Percentiles rank a stretch among this genome's conserved stretches.
Evolutionary conservation across 1,140 invertebrate species (phyloP).

Genomic region (Caenorhabditis latens): DNA sequence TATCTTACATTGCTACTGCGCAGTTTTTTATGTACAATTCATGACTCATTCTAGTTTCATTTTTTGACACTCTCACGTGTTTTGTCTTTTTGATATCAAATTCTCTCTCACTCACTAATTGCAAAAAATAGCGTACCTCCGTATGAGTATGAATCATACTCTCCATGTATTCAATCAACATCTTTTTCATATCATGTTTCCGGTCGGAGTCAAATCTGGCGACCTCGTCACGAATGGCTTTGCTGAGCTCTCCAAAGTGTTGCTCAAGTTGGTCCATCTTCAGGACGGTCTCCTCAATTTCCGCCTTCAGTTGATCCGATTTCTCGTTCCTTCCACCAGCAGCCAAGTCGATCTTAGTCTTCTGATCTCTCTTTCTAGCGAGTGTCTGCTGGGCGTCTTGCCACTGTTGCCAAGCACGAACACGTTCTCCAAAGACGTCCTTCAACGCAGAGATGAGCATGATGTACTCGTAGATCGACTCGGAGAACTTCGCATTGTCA

Average conservation of each 20-base stretch:
- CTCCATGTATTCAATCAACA: constrained; percentile 90
- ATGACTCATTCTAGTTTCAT: too few species aligned
- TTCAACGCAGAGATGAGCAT: constrained; percentile 81
- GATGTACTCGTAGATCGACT: constrained; percentile 85
- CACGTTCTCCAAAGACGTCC: constrained; percentile 97
- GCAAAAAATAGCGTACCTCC: constrained; percentile 82
- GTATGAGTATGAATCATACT: constrained; percentile 93
- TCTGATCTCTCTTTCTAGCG: constrained; percentile 92
- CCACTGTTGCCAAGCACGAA: constrained; percentile 97
- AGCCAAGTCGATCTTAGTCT: constrained; percentile 80
- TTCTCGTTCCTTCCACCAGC: constrained; percentile 86
- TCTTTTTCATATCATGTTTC: constrained; percentile 70
- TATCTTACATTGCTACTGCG: too few species aligned
- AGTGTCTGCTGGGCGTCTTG: constrained; percentile 94
- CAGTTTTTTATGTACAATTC: too few species aligned
- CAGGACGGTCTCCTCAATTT: constrained; percentile 91
- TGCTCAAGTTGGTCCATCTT: constrained; percentile 95
- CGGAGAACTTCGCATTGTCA: constrained; percentile 83
- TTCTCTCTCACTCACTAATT: too few species aligned
- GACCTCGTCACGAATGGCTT: constrained; percentile 91
- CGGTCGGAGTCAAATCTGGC: constrained; percentile 54
- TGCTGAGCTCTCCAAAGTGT: constrained; percentile 95
- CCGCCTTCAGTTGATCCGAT: constrained; percentile 87
- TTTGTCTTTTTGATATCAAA: too few species aligned
- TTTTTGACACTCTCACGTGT: too few species aligned